Base-by-base conservation (phyloP, 2,797 vertebrate species). In the Coregonus suidteri region DNA sequence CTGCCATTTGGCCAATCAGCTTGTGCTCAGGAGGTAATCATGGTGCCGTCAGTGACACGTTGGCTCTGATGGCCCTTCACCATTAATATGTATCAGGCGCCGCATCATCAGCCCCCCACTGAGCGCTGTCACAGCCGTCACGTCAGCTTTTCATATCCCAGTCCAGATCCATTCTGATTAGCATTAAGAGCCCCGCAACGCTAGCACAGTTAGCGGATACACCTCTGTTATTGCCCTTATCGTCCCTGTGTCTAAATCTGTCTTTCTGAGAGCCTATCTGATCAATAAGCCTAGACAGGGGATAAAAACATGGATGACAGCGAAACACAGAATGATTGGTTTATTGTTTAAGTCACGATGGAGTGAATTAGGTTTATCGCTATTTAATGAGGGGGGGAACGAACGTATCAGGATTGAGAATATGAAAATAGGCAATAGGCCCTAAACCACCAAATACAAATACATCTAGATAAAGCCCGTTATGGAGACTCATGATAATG, bases 131-230 rank as follows among this genome's bases (percentile, higher is more conserved):
- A 89, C 88, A 91, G 90, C 90, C 91, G 91, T 93, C 90, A 90
- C 84, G 87, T 81, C 82, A 59, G 68, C 67, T 83, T 90, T 88
- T 11, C 41, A 34, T 84, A 91, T 90, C 88, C 83, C 82, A 71
- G 84, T 90, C 90, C 88, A 89, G 87, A 93, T 93, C 90, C 89
- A 93, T 93, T 89, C 82, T 83, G 74, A 90, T 93, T 92, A 90
- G 87, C 90, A 92, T 92, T 88, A 89, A 83, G 86, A 89, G 73
- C 37, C 47, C 18, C 62, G 25, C 62, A n/a, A 11, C 20, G 25
- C 1, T 65, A 31, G 9, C 41, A 83, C 66, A 13, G 76, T 81
- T 75, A 70, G 78, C 81, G 86, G 54, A 90, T 85, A 82, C 82
- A 68, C 20, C 35, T 53, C 70, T 53, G n/a, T 15, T 72, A 16